Evolutionary conservation across 1,140 invertebrate genomes (phyloP).

Genomic region (Hesperophylax magnus): DNA sequence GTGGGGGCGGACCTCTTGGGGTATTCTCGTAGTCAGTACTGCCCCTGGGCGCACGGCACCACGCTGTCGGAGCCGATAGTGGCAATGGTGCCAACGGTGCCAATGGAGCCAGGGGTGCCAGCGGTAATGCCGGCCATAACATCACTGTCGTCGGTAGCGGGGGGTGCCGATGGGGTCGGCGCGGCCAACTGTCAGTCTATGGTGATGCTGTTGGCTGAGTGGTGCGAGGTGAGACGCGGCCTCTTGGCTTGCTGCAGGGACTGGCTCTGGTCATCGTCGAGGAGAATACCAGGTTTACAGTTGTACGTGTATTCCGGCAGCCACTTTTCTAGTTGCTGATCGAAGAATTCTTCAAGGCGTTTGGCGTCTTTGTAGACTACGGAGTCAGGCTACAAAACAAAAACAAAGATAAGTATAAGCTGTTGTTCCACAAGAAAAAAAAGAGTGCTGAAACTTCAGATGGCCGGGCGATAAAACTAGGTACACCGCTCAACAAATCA

Average conservation of each 20-base stretch:
- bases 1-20: conserved; percentile 3
- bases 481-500: too few species aligned
- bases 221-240: conserved; percentile 1
- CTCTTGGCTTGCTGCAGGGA: conserved; percentile 8
- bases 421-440: too few species aligned
- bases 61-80: neutral
- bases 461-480: too few species aligned
- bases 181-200: neutral
- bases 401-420: too few species aligned
- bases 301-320: conserved; percentile 79
- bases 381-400: conserved; percentile 78
- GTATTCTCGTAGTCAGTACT: conserved; percentile 26
- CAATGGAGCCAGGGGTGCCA: too few species aligned
- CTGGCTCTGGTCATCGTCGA: conserved; percentile 14
- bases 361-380: conserved; percentile 88
- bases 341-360: conserved; percentile 88
- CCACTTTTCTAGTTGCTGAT: conserved; percentile 85
- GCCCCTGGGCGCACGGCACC: neutral
- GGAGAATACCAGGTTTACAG: conserved; percentile 29
- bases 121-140: too few species aligned
- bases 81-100: too few species aligned
- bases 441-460: too few species aligned
- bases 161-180: neutral
- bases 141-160: neutral
- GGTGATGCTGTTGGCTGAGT: conserved; percentile 4